Evolutionary conservation across 2,113 vertebrate species (phyloP).

Genomic region (Festucalex cinctus): DNA sequence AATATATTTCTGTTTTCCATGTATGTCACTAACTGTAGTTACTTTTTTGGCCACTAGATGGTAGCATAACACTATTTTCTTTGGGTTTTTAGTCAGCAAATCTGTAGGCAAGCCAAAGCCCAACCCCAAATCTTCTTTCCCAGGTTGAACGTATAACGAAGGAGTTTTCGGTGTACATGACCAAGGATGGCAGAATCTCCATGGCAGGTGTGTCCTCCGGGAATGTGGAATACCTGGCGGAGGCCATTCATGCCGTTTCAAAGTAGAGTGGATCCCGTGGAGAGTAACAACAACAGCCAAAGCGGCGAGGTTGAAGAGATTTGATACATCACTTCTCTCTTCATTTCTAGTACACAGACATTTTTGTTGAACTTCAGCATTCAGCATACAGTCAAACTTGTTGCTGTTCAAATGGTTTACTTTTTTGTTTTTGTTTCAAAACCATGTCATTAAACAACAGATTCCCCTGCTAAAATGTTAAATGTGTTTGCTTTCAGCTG

Average conservation of each 20-base stretch:
- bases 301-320: constrained; percentile 33
- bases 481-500: constrained; percentile 2
- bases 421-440: not conserved
- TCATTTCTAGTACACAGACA: constrained; percentile 28
- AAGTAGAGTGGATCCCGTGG: constrained; percentile 72
- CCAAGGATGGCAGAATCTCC: constrained; percentile 96
- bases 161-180: constrained; percentile 97
- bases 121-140: not conserved
- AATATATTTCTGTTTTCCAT: too few relatives aligned
- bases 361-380: constrained; percentile 42
- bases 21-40: too few relatives aligned
- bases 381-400: constrained; percentile 16
- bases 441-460: constrained; percentile 10
- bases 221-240: constrained; percentile 89
- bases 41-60: too few relatives aligned
- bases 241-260: constrained; percentile 88
- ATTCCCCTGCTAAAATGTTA: constrained; percentile 15
- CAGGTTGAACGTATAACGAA: constrained; percentile 91
- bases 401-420: constrained; percentile 22
- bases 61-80: too few relatives aligned
- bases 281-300: constrained; percentile 27
- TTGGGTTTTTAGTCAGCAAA: too few relatives aligned
- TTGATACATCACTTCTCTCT: constrained; percentile 28
- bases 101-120: too few relatives aligned
- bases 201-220: constrained; percentile 88